Evolutionary conservation across 1,140 invertebrate species (phyloP).

Genomic region (Musca vetustissima): DNA sequence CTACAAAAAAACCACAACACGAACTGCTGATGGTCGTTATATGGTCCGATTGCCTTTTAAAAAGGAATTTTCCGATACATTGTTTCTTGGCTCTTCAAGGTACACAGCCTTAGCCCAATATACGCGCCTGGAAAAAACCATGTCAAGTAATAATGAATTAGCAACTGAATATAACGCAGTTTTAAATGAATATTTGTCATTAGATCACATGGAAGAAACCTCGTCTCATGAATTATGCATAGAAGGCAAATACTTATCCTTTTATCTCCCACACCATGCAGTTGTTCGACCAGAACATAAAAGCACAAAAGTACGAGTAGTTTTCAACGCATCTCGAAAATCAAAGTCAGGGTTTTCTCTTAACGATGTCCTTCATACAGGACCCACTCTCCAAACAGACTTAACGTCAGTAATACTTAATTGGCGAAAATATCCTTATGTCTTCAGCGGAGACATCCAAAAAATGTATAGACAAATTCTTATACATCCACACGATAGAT

Average conservation of each 20-base stretch:
- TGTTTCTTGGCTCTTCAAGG: background rate
- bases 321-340: conserved; percentile 10
- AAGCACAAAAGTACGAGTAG: conserved; percentile 14
- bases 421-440: background rate
- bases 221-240: background rate
- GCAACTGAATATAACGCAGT: background rate
- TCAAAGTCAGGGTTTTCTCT: background rate
- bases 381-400: conserved; percentile 9
- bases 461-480: conserved; percentile 23
- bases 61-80: background rate
- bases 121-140: background rate
- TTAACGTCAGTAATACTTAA: background rate
- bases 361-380: conserved; percentile 14
- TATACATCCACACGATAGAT: conserved; percentile 30
- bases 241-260: background rate
- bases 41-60: background rate
- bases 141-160: background rate
- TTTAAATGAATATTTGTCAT: background rate
- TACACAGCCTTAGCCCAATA: background rate
- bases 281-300: background rate
- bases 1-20: background rate
- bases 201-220: background rate
- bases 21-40: background rate
- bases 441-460: background rate
- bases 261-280: background rate